Percentiles rank a stretch among this genome's conserved stretches.
phyloP scores from a whole-genome alignment of 2,797 vertebrate genomes.

The Echiichthys vipera region DNA sequence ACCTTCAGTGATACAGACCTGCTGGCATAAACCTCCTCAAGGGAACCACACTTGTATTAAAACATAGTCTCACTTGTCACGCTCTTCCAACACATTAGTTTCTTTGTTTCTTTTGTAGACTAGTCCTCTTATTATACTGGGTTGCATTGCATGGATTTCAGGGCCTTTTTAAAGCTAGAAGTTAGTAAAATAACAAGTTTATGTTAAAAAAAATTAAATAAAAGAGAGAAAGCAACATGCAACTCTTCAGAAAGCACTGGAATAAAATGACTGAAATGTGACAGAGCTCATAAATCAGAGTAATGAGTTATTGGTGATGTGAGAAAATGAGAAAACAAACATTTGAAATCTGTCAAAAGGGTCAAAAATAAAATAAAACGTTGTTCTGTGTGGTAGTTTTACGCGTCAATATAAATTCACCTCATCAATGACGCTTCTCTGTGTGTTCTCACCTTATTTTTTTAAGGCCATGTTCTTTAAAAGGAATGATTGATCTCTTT shows the following conservation, averaged over 20 bases:
- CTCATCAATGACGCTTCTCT: not conserved
- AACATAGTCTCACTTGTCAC: not conserved
- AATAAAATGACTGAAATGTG: conserved; percentile 10
- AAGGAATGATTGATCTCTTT: no score
- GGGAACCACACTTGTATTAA: conserved; percentile 1
- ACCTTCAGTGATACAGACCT: conserved; percentile 68
- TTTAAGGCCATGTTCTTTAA: no score
- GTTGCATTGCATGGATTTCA: not conserved
- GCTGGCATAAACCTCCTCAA: conserved; percentile 20
- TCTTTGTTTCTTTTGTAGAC: conserved; percentile 21
- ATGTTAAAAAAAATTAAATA: no score
- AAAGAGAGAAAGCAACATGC: not conserved
- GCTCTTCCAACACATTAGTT: not conserved
- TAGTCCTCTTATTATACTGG: not conserved
- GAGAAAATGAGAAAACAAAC: not conserved
- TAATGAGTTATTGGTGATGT: not conserved
- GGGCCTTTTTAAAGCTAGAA: no score
- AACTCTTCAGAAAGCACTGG: conserved; percentile 6
- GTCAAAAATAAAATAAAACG: conserved; percentile 7
- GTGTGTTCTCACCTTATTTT: no score
- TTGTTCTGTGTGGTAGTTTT: not conserved
- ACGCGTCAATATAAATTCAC: not conserved
- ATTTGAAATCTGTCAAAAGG: not conserved
- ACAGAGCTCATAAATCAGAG: conserved; percentile 1
- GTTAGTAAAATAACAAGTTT: not conserved